Base-by-base conservation (phyloP, 2,113 vertebrate species). In the Colossoma macropomum region DNA sequence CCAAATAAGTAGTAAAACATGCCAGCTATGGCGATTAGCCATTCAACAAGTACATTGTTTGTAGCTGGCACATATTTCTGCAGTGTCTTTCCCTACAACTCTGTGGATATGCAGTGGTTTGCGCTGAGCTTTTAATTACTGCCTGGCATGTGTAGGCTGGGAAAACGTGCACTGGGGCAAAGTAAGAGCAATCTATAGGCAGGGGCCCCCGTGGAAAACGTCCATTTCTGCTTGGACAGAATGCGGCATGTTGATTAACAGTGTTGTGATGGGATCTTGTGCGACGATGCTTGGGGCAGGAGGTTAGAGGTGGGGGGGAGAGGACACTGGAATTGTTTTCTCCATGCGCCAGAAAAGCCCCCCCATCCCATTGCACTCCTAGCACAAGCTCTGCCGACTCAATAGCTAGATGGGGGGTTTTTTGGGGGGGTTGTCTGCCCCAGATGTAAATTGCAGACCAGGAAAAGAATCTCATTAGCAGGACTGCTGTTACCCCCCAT, bases 401-500 rank as follows among this genome's bases (percentile, higher is more conserved):
- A 93, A 94, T 95, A 92, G 94, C 91, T 87, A 93, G 92, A 93
- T 94, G 90, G 92, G 91, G 90, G 91, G 87, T 88, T 88, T 81
- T 88, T 73, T 71, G 80, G 65, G 65, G 69, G 90, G 89, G 86
- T 92, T 92, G 94, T 96, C 95, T 96, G 94, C 91, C 94, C 94
- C 94, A 95, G 94, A 95, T 95, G 94, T 96, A 96, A 95, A 96
- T 95, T 95, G 95, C 87, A 86, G 92, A 93, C 89, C 91, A 93
- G 94, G 93, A 95, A 93, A 95, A 95, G 94, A 94, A 95, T 95
- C 93, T 95, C 94, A 95, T 95, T 94, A 95, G 91, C 86, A 92
- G 89, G 91, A 91, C 94, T 95, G 93, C 93, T 93, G 92, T 92
- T 91, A 89, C 89, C 88, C 84, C 70, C 85, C 72, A 45, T n/a